Evolutionary conservation across 2,888 invertebrate species (phyloP).

Genomic region (Hanleya hanleyi): DNA sequence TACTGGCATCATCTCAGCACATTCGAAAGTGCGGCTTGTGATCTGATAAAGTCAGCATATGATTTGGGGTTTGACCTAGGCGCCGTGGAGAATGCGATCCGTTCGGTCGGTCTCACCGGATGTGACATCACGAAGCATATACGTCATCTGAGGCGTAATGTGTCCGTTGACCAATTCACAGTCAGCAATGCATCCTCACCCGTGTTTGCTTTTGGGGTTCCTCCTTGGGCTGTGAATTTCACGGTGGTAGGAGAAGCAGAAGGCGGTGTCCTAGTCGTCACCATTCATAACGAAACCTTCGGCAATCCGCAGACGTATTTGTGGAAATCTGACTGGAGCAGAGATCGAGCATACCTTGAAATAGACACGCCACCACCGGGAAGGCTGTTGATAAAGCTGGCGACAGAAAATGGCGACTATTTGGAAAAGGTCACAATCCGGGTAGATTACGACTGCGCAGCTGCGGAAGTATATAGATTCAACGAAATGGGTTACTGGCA

Average conservation of each 20-base stretch:
- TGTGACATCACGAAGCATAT: constrained; percentile 44
- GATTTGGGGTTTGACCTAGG: constrained; percentile 41
- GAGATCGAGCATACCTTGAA: background rate
- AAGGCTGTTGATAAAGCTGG: background rate
- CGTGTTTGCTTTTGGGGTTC: background rate
- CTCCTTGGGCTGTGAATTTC: background rate
- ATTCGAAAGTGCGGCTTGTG: constrained; percentile 49
- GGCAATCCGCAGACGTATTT: background rate
- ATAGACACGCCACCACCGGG: background rate
- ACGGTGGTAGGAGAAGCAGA: background rate
- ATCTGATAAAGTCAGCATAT: constrained; percentile 44
- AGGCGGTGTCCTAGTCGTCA: background rate
- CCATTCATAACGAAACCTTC: background rate
- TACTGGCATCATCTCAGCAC: constrained; percentile 43
- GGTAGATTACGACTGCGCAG: too few relatives aligned
- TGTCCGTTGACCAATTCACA: background rate
- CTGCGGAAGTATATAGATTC: too few relatives aligned
- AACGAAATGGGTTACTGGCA: too few relatives aligned
- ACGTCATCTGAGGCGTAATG: constrained; percentile 20
- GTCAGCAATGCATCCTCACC: background rate
- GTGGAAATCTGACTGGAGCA: background rate
- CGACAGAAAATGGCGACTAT: too few relatives aligned
- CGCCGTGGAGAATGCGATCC: constrained; percentile 37
- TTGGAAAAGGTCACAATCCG: too few relatives aligned
- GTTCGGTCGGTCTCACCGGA: constrained; percentile 41